Base-by-base conservation (phyloP, 2,888 invertebrate genomes). In the Amiota minor region DNA sequence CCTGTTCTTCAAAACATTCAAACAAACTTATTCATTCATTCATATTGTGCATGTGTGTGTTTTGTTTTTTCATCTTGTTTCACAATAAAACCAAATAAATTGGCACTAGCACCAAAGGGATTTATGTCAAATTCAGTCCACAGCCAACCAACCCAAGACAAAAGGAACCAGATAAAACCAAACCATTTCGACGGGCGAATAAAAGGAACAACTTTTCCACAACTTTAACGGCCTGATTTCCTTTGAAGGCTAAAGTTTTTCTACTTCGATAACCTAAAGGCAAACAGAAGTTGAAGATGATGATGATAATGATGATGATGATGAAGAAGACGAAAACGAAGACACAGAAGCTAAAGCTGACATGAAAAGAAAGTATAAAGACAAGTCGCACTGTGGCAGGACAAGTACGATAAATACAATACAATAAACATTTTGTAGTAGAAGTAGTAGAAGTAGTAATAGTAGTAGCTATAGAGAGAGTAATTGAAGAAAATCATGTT, bases 101-200 rank as follows among this genome's bases (percentile, higher is more conserved):
- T 83, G 67, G 86, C 83, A 84, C 84, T 85, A 65, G 86, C 86
- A 86, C 84, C 83, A 84, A 85, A 82, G 83, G 86, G 83, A 85
- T 83, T 83, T 83, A 84, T 81, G 83, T 82, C 83, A 82, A 83
- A 84, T 81, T 83, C 86, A 84, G 84, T 77, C 80, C 74, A 80
- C 78, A 78, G 20, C 45, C n/a, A 47, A 35, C 35, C 35, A 35
- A 35, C 2, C 35, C 35, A 35, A 59, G 10, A 70, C 16, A 56
- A 55, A 11, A 4, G 49, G 20, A 53, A 20, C 3, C 49, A 68
- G 53, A 16, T n/a, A 45, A 14, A 67, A 56, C 10, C 49, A 72
- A 76, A 81, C 71, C 78, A 76, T 71, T 74, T 75, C 50, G 67
- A 68, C 67, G 53, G 14, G 67, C 67, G 53, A 53, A 23, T 68